Evolutionary conservation across 2,888 invertebrate species (phyloP).

Genomic region (Resseliella maxima): DNA sequence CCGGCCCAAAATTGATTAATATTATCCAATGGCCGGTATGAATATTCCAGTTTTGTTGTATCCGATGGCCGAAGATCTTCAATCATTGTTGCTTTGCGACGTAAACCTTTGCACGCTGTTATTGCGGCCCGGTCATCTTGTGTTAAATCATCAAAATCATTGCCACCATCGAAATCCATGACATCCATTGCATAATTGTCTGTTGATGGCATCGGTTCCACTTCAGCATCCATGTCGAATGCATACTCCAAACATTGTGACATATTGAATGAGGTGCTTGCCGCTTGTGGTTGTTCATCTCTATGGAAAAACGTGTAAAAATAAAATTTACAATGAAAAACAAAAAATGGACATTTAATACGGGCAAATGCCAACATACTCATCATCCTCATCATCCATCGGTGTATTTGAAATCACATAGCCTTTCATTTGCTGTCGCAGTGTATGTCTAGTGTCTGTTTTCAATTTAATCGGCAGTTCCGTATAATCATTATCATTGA

Average conservation of each 20-base stretch:
- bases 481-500: slow-evolving; percentile 61
- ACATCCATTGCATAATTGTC: slow-evolving; percentile 66
- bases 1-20: slow-evolving; percentile 79
- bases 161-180: slow-evolving; percentile 24
- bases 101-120: slow-evolving; percentile 65
- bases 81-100: slow-evolving; percentile 67
- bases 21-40: slow-evolving; percentile 72
- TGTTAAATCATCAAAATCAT: slow-evolving; percentile 67
- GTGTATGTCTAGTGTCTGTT: slow-evolving; percentile 59
- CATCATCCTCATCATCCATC: slow-evolving; percentile 61
- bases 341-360: background rate
- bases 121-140: slow-evolving; percentile 65
- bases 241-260: slow-evolving; percentile 70
- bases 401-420: slow-evolving; percentile 65
- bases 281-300: slow-evolving; percentile 65
- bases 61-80: slow-evolving; percentile 72
- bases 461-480: slow-evolving; percentile 53
- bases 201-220: slow-evolving; percentile 70
- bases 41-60: slow-evolving; percentile 75
- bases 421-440: slow-evolving; percentile 64
- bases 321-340: background rate
- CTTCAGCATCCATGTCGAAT: slow-evolving; percentile 74
- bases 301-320: background rate
- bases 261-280: slow-evolving; percentile 63
- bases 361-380: slow-evolving; percentile 57